A percentile compares a stretch with the other conserved stretches of the same genome.
Evolutionary conservation across 2,797 vertebrate genomes (phyloP).

Genomic region (Distichodus sexfasciatus): DNA sequence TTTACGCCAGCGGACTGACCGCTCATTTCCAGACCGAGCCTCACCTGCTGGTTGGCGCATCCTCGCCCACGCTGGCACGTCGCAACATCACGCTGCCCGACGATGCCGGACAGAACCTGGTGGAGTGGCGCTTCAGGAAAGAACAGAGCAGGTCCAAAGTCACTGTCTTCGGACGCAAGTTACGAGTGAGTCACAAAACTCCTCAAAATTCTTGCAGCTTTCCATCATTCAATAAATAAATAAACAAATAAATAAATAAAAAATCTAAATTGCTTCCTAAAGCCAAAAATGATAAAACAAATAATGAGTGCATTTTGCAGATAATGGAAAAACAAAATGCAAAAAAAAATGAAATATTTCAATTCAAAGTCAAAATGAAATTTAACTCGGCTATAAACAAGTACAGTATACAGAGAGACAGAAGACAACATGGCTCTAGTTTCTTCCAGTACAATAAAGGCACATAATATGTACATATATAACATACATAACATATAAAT

Average conservation of each 20-base stretch:
- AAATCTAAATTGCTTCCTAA: background rate
- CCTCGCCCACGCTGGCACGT: constrained; percentile 91
- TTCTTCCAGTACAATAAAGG: no score
- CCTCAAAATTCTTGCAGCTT: background rate
- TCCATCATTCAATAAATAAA: no score
- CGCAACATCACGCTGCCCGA: constrained; percentile 96
- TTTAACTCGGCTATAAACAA: no score
- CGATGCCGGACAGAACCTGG: constrained; percentile 92
- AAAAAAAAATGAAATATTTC: background rate
- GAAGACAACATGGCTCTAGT: no score
- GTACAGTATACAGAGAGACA: no score
- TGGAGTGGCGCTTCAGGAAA: constrained; percentile 97
- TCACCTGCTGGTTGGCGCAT: constrained; percentile 90
- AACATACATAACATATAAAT: no score
- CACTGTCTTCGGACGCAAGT: constrained; percentile 94
- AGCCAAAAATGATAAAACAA: no score
- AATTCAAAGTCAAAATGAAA: no score
- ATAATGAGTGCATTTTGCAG: no score
- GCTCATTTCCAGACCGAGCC: constrained; percentile 97
- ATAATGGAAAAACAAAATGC: no score
- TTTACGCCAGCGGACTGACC: constrained; percentile 94
- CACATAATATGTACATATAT: no score
- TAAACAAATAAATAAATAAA: background rate
- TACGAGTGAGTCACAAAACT: constrained; percentile 77
- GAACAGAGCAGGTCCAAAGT: constrained; percentile 94